Evolutionary conservation across 2,888 invertebrate species (phyloP), one percentile per base, ranked within the genome.

Genomic region (Zhuqinia jingwanae): DNA sequence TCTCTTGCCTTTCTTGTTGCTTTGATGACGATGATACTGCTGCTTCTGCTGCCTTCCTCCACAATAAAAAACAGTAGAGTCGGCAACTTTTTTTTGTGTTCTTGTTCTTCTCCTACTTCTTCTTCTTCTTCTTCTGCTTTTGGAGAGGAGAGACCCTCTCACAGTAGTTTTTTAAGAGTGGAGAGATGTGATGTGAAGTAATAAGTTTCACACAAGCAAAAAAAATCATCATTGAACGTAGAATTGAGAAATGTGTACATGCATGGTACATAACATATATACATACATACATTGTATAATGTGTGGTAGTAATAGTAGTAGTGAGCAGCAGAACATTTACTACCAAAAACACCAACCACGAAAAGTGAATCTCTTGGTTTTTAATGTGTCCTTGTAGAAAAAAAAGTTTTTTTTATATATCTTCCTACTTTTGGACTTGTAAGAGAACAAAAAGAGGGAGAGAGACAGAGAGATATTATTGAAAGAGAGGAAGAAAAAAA

Each of bases 361-460:
- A 56, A 56, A 56, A 56, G 56, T 56, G 56, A 56, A 56, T 56
- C 22, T 56, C 20, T 20, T 56, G 53, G 25, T 60, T 65, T 68
- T 42, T 68, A 45, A 45, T 68, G 45, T 45, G 68, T 68, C 68
- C 68, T 68, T 68, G 68, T 68, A 68, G 42, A 42, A 68, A 68
- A 68, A 68, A 68, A 68, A 45, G 36, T 65, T 65, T 58, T 58
- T n/a, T n/a, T n/a, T n/a, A n/a, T n/a, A n/a, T 65, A 65, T 42
- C 45, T 45, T 68, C 68, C 68, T 65, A 36, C 36, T 65, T 63
- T 65, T 68, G 68, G 42, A 68, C 11, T 68, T 20, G 17, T 65
- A 20, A n/a, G n/a, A n/a, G n/a, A n/a, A n/a, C n/a, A n/a, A n/a
- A n/a, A n/a, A 15, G 36, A 42, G 65, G 30, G 20, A 63, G 27